These are phyloP conservation scores for Mycetomoellerius zeteki DNA, from an alignment of 1,140 invertebrate species.

Conservation along the genomic window DNA sequence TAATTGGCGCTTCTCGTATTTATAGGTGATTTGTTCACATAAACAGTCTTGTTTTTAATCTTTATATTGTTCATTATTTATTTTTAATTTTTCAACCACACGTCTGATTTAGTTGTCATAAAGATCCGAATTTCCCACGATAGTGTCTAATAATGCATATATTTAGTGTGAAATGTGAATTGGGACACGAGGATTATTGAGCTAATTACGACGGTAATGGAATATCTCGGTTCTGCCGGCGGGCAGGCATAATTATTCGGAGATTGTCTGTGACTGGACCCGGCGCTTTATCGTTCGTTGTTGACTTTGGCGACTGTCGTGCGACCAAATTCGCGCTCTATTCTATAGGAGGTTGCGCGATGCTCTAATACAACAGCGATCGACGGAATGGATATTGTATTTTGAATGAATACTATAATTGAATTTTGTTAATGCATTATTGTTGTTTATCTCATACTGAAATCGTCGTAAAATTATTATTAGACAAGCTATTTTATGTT, in stretches of 20 bases:
- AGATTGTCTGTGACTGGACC: slow-evolving; percentile 37
- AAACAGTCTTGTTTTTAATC: background rate
- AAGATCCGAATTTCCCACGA: background rate
- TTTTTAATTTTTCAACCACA: background rate
- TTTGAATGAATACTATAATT: too few relatives aligned
- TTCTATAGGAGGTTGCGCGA: slow-evolving; percentile 4
- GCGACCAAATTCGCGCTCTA: slow-evolving; percentile 21
- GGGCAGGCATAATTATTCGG: slow-evolving; percentile 44
- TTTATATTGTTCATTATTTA: background rate
- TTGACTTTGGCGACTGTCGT: slow-evolving; percentile 61
- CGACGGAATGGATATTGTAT: too few relatives aligned
- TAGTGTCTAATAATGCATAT: slow-evolving; percentile 15
- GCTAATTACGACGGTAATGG: slow-evolving; percentile 51
- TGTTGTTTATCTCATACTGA: too few relatives aligned
- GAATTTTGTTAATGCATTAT: too few relatives aligned
- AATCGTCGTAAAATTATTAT: too few relatives aligned
- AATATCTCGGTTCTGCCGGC: slow-evolving; percentile 37
- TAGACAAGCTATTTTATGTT: too few relatives aligned
- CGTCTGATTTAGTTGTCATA: too few relatives aligned
- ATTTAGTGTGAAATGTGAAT: slow-evolving; percentile 27
- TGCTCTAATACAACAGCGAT: background rate
- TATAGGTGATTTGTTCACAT: too few relatives aligned
- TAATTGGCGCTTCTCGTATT: too few relatives aligned
- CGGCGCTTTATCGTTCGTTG: slow-evolving; percentile 29
- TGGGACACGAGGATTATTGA: background rate